A percentile compares a stretch with the other conserved stretches of the same genome.
Evolutionary conservation across 2,113 vertebrate species (phyloP).

Genomic region (Tragulus kanchil): DNA sequence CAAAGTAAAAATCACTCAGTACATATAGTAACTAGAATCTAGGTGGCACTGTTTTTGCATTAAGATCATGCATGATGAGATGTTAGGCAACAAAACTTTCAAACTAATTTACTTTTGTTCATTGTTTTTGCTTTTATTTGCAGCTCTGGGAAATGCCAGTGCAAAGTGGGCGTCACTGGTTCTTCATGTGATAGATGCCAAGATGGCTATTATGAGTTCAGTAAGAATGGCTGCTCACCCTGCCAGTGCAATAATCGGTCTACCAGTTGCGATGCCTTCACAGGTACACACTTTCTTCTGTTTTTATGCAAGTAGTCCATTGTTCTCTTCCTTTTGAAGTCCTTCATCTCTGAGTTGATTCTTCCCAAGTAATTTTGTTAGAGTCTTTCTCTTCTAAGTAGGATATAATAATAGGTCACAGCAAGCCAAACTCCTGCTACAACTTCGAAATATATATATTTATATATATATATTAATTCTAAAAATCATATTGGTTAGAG

Average conservation of each 20-base stretch:
- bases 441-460: neutral
- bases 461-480: neutral
- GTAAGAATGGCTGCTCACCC: slow-evolving; percentile 76
- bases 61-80: neutral
- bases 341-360: slow-evolving; percentile 8
- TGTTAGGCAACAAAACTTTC: slow-evolving; percentile 32
- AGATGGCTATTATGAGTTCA: slow-evolving; percentile 85
- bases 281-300: slow-evolving; percentile 83
- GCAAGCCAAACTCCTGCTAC: neutral
- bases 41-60: slow-evolving; percentile 17
- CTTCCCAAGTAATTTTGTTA: slow-evolving; percentile 36
- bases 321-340: slow-evolving; percentile 32
- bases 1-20: slow-evolving; percentile 32
- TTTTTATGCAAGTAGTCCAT: neutral
- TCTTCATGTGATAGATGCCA: slow-evolving; percentile 85
- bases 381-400: slow-evolving; percentile 14
- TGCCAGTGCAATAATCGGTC: slow-evolving; percentile 88
- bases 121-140: slow-evolving; percentile 62
- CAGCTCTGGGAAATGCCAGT: slow-evolving; percentile 88
- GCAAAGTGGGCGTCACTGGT: slow-evolving; percentile 83
- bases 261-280: slow-evolving; percentile 81
- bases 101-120: slow-evolving; percentile 51
- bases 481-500: neutral
- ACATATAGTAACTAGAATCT: neutral
- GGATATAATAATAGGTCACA: neutral